Conservation (phyloP, 2,113 vertebrate genomes). For the Heptranchias perlo region DNA sequence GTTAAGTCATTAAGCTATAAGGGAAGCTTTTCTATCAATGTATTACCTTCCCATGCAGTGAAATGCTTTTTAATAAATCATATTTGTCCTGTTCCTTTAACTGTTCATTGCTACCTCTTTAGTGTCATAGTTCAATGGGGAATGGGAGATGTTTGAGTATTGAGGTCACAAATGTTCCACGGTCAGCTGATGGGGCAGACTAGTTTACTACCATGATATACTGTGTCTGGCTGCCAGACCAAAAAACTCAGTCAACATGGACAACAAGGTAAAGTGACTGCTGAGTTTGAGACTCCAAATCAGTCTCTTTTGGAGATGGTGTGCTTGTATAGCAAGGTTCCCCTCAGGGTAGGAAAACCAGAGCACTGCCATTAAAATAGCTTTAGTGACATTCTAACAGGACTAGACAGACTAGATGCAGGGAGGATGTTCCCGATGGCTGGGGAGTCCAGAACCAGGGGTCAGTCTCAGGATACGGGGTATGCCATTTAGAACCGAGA, state of each 20-base stretch:
- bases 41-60: not conserved
- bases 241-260: not conserved
- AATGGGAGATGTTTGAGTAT: not conserved
- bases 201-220: not conserved
- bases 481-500: no score
- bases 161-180: not conserved
- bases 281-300: not conserved
- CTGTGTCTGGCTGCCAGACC: not conserved
- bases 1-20: not conserved
- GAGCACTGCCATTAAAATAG: not conserved
- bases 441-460: no score
- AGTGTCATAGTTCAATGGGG: not conserved
- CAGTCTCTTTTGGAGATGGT: not conserved
- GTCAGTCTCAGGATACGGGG: no score
- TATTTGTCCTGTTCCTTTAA: not conserved
- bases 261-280: not conserved
- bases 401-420: no score
- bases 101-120: not conserved
- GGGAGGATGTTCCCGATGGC: no score
- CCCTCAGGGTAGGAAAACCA: not conserved
- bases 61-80: conserved; percentile 11
- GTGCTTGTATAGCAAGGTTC: not conserved
- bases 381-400: no score
- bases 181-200: not conserved
- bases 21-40: not conserved